phyloP scores from a whole-genome alignment of 2,113 vertebrate species.

The Progne subis region DNA sequence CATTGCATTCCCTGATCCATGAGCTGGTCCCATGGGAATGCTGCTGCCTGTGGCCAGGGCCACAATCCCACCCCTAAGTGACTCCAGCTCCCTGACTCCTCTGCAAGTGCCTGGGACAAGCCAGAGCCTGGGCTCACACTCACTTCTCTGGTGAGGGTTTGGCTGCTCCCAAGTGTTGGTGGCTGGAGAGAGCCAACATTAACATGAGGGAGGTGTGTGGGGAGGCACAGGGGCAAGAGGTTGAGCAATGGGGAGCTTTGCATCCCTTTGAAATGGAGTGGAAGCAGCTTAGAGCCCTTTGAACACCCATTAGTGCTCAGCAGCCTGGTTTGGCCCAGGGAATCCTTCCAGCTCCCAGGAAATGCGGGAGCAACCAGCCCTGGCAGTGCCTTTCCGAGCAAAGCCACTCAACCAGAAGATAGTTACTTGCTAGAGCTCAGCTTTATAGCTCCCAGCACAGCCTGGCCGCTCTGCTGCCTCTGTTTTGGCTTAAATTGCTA shows the following conservation, averaged over 20 bases:
- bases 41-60: background rate
- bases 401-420: background rate
- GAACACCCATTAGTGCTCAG: background rate
- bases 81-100: background rate
- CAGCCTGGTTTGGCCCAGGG: background rate
- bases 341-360: background rate
- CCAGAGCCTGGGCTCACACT: background rate
- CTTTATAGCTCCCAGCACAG: background rate
- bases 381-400: background rate
- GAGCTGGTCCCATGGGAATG: background rate
- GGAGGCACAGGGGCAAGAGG: background rate
- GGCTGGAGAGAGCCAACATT: background rate
- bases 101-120: background rate
- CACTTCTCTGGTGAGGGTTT: background rate
- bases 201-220: background rate
- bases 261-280: background rate
- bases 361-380: background rate
- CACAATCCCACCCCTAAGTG: background rate
- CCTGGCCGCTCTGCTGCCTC: background rate
- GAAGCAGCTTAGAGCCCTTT: background rate
- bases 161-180: background rate
- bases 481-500: slow-evolving; percentile 2
- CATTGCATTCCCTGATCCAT: fast-evolving
- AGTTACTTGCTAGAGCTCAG: background rate
- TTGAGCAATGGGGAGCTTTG: background rate